Evolutionary conservation across 2,797 vertebrate genomes (phyloP).

Genomic region (Chelon auratus): DNA sequence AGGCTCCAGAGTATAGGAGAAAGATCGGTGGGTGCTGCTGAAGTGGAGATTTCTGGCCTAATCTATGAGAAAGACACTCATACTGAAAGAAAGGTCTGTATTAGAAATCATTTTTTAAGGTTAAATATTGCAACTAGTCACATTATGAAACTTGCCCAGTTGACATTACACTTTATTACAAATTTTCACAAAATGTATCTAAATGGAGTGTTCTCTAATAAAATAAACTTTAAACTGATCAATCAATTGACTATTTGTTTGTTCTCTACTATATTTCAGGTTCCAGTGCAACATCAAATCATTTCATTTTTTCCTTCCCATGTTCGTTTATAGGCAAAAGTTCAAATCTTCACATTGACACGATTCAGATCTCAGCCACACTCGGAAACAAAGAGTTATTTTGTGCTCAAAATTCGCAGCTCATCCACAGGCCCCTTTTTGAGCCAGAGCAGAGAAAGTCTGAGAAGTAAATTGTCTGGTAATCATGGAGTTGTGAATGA

Average conservation of each 20-base stretch:
- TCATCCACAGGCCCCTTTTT: constrained; percentile 37
- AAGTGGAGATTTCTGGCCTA: too few species aligned
- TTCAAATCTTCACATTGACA: constrained; percentile 56
- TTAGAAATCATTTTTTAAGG: too few species aligned
- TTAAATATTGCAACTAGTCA: too few species aligned
- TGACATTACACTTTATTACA: too few species aligned
- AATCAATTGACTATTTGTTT: not conserved
- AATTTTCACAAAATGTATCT: too few species aligned
- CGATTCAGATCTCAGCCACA: constrained; percentile 54
- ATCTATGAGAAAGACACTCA: too few species aligned
- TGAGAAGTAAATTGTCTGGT: constrained; percentile 58
- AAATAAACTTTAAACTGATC: too few species aligned
- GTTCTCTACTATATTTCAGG: not conserved
- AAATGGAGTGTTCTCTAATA: too few species aligned
- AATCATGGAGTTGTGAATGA: constrained; percentile 70
- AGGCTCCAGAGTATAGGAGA: too few species aligned
- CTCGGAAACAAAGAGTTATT: constrained; percentile 55
- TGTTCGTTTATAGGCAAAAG: constrained; percentile 42
- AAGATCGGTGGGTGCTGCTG: too few species aligned
- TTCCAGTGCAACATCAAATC: constrained; percentile 6
- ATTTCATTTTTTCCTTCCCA: constrained; percentile 9
- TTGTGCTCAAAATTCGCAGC: constrained; percentile 44
- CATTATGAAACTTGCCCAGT: too few species aligned
- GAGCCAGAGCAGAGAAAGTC: constrained; percentile 40
- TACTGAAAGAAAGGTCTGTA: too few species aligned